Evolutionary conservation across 2,888 invertebrate genomes (phyloP), one percentile per base, ranked within the genome.

Genomic region (Pachycephus smyrnensis): DNA sequence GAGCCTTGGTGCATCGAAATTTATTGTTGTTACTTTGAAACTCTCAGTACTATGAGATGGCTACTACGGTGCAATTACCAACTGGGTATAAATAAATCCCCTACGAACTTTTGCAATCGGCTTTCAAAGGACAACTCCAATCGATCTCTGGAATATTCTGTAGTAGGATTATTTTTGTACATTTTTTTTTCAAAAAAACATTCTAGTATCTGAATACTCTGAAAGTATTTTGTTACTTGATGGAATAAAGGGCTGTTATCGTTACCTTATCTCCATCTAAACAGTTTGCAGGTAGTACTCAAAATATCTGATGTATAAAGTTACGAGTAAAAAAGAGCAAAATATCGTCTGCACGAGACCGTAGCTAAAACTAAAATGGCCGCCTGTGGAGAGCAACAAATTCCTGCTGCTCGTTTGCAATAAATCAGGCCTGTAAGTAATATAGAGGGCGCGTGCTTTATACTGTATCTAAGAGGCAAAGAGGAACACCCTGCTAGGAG

Each of bases 1-100:
- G 9, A 55, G 15, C 9, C 23, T 55, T 23, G 55, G 9, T 55
- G 55, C 55, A 55, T 23, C 77, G 73, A 77, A 82, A 84, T 84
- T 84, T 84, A 84, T 83, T 80, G 82, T 82, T 84, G 81, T 84
- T 84, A 81, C 83, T 83, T 80, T 68, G 78, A 82, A 82, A 83
- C 82, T 80, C 80, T 75, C 76, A 73, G 35, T 73, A 76, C 76
- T 76, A 30, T 11, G 68, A 80, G 74, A 76, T 77, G 71, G 68
- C 77, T 77, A 15, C 11, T 71, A 75, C 73, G 73, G 31, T 0
- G 76, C 37, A 81, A 82, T 81, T 79, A 77, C 81, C 73, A 76
- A 75, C 71, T 71, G 37, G 77, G 77, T 80, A 82, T 81, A 82
- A 81, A 82, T 82, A 55, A 55, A 55, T 55, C 1, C 55, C 9